Percentiles rank a stretch among this genome's conserved stretches.
phyloP scores from a whole-genome alignment of 53 echinoderm and acorn worm species.

The Antedon mediterranea region DNA sequence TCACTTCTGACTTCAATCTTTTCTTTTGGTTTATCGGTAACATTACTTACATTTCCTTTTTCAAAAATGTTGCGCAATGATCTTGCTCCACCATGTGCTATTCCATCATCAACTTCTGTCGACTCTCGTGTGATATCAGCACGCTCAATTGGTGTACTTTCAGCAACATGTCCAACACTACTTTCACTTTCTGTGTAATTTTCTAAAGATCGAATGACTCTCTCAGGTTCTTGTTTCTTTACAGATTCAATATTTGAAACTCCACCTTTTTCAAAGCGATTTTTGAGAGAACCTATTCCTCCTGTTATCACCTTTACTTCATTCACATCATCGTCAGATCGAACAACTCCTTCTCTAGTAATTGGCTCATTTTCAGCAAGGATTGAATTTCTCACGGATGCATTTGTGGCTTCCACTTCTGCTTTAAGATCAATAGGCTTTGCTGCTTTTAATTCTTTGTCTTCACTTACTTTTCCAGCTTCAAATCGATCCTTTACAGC shows the following conservation, averaged over 20 bases:
- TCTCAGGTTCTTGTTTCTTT: constrained; percentile 31
- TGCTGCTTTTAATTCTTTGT: background rate
- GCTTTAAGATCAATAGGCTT: constrained; percentile 7
- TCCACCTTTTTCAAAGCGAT: constrained; percentile 71
- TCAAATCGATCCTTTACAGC: constrained; percentile 64
- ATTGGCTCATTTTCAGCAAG: constrained; percentile 66
- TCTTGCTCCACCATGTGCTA: constrained; percentile 26
- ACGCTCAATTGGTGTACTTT: constrained; percentile 46
- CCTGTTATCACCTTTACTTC: constrained; percentile 47
- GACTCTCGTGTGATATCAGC: constrained; percentile 34
- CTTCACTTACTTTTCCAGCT: constrained; percentile 6
- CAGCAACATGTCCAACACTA: constrained; percentile 6
- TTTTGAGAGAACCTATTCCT: constrained; percentile 61
- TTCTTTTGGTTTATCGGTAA: constrained; percentile 38
- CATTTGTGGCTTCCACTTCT: constrained; percentile 10
- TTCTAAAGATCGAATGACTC: constrained; percentile 31
- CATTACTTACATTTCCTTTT: constrained; percentile 74
- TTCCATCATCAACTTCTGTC: background rate
- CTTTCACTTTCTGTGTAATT: constrained; percentile 17
- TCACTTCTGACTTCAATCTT: background rate
- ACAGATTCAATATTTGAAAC: constrained; percentile 54
- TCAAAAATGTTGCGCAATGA: constrained; percentile 62
- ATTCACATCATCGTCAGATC: constrained; percentile 31
- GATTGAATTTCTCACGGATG: constrained; percentile 16
- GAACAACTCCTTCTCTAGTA: constrained; percentile 54